Conservation (phyloP, 64 coral and sea anemone species). For the Astreopora myriophthalma region DNA sequence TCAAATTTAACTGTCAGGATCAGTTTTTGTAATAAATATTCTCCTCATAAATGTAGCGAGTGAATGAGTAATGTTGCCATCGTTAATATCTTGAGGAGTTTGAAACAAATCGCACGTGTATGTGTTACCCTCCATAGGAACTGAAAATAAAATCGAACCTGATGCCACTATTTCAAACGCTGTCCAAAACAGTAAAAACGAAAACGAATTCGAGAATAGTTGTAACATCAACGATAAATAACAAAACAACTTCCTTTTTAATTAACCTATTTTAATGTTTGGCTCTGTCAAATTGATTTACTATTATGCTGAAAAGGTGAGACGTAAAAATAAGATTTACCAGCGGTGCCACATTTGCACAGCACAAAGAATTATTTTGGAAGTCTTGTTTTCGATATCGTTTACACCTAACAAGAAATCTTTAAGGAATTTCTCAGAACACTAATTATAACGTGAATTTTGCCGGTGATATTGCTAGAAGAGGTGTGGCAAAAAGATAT, state of each 20-base stretch:
- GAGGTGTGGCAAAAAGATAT: slow-evolving; percentile 14
- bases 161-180: not conserved
- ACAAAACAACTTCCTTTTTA: not conserved
- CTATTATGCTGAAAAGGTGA: not conserved
- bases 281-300: slow-evolving; percentile 21
- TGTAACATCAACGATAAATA: not conserved
- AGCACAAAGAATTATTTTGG: not conserved
- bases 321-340: not conserved
- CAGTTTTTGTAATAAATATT: slow-evolving; percentile 29
- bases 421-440: not conserved
- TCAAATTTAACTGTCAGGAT: slow-evolving; percentile 38
- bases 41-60: not conserved
- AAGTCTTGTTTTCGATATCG: not conserved
- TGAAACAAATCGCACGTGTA: not conserved
- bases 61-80: not conserved
- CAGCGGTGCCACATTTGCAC: not conserved
- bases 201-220: not conserved
- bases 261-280: not conserved
- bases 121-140: not conserved
- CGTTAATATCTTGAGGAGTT: not conserved
- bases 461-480: not conserved
- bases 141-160: not conserved
- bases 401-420: not conserved
- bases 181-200: not conserved
- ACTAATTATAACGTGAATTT: slow-evolving; percentile 29